Conservation (phyloP, 2,797 vertebrate species). For the Podarcis siculus region DNA sequence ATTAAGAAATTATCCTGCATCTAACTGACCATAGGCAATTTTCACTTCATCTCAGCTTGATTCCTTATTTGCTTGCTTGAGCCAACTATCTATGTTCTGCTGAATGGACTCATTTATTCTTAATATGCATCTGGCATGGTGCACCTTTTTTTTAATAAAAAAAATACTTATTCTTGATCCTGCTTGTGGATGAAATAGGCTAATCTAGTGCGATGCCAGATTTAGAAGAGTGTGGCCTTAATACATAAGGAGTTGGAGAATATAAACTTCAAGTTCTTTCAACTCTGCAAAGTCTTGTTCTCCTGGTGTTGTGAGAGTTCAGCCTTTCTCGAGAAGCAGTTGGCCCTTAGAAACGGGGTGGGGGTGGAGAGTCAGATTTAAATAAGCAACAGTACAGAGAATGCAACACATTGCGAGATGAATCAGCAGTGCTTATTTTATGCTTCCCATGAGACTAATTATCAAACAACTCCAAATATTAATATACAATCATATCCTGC, state of each 20-base stretch:
- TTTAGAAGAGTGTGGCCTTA: not conserved
- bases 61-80: not conserved
- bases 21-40: not conserved
- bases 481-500: not conserved
- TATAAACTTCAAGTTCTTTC: not conserved
- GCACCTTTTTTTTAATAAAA: not conserved
- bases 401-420: not conserved
- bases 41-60: not conserved
- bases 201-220: not conserved
- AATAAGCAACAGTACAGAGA: accelerated
- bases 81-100: not conserved
- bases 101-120: not conserved
- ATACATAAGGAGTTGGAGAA: not conserved
- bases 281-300: not conserved
- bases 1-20: not conserved
- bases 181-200: not conserved
- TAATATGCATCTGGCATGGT: not conserved
- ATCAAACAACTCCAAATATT: not conserved
- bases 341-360: not conserved
- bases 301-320: not conserved
- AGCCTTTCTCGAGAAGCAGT: not conserved
- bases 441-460: not conserved
- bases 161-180: not conserved
- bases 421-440: not conserved
- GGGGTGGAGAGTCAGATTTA: not conserved